Evolutionary conservation across 2,888 invertebrate genomes (phyloP).

Genomic region (Tupiocoris notatus): DNA sequence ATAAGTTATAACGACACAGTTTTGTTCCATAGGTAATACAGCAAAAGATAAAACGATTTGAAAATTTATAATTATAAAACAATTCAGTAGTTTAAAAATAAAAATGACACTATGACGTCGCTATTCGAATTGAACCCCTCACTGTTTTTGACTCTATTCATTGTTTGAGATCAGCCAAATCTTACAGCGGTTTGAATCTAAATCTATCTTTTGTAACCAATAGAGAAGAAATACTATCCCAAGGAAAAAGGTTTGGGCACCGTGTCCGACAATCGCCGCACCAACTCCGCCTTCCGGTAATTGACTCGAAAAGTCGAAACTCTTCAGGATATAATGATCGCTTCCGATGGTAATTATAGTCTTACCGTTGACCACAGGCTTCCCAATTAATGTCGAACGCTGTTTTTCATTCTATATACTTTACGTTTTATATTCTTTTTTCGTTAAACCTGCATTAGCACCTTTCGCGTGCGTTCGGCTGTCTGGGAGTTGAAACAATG

Average conservation of each 20-base stretch:
- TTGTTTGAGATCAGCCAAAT: too few species aligned
- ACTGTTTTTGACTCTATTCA: too few species aligned
- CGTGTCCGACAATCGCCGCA: background rate
- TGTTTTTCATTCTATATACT: background rate
- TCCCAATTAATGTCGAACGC: background rate
- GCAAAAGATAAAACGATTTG: too few species aligned
- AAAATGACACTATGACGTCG: too few species aligned
- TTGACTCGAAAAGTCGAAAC: background rate
- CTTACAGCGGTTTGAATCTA: too few species aligned
- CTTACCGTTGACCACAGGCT: background rate
- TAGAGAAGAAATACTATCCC: background rate
- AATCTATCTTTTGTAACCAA: too few species aligned
- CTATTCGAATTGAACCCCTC: too few species aligned
- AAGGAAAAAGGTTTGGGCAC: background rate
- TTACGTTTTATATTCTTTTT: background rate
- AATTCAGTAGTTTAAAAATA: too few species aligned
- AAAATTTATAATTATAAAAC: too few species aligned
- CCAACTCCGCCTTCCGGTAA: background rate
- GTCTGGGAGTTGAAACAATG: constrained; percentile 7
- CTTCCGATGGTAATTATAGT: too few species aligned
- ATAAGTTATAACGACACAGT: too few species aligned
- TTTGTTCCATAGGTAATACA: too few species aligned
- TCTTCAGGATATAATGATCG: background rate
- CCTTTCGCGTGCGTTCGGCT: constrained; percentile 32
- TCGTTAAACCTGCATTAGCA: constrained; percentile 13